Percentiles rank a stretch among this genome's conserved stretches.
Evolutionary conservation across 2,888 invertebrate species (phyloP).

Genomic region (Mechanitis mazaeus): DNA sequence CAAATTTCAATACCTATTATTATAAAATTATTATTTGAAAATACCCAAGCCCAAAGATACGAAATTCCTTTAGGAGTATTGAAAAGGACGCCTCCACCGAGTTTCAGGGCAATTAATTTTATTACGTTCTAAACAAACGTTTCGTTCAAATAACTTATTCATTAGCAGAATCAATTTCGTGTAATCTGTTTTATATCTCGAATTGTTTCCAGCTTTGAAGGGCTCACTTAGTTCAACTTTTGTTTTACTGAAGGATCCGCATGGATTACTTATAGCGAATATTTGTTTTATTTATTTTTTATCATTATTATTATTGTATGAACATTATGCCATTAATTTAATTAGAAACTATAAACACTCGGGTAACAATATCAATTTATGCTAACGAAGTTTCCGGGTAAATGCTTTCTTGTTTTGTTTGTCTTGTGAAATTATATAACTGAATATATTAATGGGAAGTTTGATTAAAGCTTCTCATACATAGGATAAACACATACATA

Average conservation of each 20-base stretch:
- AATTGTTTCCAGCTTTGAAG: constrained; percentile 26
- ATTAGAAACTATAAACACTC: no score
- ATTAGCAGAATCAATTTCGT: constrained; percentile 35
- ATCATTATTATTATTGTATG: no score
- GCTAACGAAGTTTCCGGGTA: no score
- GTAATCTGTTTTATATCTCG: constrained; percentile 31
- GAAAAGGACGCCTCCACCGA: constrained; percentile 20
- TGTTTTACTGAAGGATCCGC: constrained; percentile 18
- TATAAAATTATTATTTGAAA: no score
- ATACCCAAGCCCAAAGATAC: constrained; percentile 1
- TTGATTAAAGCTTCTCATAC: no score
- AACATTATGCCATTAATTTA: no score
- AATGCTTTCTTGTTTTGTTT: no score
- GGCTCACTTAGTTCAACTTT: constrained; percentile 23
- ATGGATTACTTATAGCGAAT: constrained; percentile 6
- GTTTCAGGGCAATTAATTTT: constrained; percentile 33
- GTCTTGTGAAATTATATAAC: no score
- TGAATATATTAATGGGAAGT: no score
- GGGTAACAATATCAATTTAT: no score
- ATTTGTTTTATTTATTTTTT: neutral
- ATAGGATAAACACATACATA: no score
- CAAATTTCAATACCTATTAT: no score
- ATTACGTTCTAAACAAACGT: constrained; percentile 29
- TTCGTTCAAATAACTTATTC: constrained; percentile 34
- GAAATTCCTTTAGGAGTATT: constrained; percentile 15